Conservation (phyloP, 2,888 invertebrate species). For the Pogonocherus hispidulus region DNA sequence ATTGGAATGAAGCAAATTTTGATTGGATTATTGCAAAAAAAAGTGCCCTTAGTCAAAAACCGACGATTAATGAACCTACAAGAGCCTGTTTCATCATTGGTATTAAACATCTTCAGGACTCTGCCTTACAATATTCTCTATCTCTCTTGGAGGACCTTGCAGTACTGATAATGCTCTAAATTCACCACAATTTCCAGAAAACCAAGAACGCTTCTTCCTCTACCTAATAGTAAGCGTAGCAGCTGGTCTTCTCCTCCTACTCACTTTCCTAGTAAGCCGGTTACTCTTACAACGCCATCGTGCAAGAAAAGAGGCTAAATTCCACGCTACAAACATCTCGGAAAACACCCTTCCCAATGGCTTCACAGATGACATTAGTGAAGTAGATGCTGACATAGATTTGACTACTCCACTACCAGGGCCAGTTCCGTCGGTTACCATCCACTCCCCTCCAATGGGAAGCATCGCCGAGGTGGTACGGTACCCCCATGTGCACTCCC, state of each 20-base stretch:
- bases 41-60: too few relatives aligned
- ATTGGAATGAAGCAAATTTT: too few relatives aligned
- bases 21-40: too few relatives aligned
- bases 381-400: conserved; percentile 85
- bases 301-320: conserved; percentile 76
- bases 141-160: too few relatives aligned
- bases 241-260: conserved; percentile 79
- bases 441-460: conserved; percentile 67
- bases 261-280: conserved; percentile 79
- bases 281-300: conserved; percentile 79
- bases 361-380: conserved; percentile 89
- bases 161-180: too few relatives aligned
- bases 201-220: conserved; percentile 84
- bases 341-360: conserved; percentile 85
- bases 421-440: conserved; percentile 73
- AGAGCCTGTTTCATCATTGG: too few relatives aligned
- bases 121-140: too few relatives aligned
- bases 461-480: conserved; percentile 63
- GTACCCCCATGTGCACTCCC: conserved; percentile 62
- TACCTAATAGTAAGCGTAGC: conserved; percentile 86
- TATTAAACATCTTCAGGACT: too few relatives aligned
- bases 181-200: conserved; percentile 72
- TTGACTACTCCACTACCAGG: conserved; percentile 78
- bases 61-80: too few relatives aligned
- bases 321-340: conserved; percentile 77